Percentiles rank a stretch among this genome's conserved stretches.
Conservation (phyloP, 2,113 vertebrate species). For the Calonectris borealis region DNA sequence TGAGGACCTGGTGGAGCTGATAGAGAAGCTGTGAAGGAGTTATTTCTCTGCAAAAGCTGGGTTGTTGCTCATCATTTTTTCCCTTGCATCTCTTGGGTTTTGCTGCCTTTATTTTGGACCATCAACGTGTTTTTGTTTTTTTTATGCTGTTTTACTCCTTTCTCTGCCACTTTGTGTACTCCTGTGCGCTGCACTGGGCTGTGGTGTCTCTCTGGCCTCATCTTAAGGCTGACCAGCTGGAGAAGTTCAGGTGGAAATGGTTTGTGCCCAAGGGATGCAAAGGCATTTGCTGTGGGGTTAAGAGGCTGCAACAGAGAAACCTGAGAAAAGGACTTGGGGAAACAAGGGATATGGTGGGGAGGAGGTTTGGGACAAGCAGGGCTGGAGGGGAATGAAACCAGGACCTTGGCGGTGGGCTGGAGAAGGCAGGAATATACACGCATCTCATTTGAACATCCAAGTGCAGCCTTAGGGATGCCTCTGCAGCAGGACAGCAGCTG, state of each 20-base stretch:
- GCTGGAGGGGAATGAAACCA: neutral
- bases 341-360: rapidly evolving
- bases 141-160: neutral
- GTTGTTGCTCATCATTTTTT: neutral
- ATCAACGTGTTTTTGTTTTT: neutral
- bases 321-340: neutral
- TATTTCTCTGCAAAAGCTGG: neutral
- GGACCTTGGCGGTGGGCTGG: neutral
- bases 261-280: neutral
- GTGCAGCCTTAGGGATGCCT: neutral
- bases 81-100: neutral
- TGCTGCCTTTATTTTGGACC: neutral
- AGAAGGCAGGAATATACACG: neutral
- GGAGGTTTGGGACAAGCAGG: neutral
- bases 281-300: neutral
- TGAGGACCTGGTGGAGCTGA: neutral
- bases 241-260: neutral
- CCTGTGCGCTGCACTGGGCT: rapidly evolving
- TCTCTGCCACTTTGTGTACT: neutral
- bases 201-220: neutral
- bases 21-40: neutral
- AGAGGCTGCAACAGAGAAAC: neutral
- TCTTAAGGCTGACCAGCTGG: neutral
- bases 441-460: neutral
- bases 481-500: neutral